These are phyloP conservation scores for Molanna angustata DNA, from an alignment of 2,888 invertebrate species.

Conservation along the genomic window DNA sequence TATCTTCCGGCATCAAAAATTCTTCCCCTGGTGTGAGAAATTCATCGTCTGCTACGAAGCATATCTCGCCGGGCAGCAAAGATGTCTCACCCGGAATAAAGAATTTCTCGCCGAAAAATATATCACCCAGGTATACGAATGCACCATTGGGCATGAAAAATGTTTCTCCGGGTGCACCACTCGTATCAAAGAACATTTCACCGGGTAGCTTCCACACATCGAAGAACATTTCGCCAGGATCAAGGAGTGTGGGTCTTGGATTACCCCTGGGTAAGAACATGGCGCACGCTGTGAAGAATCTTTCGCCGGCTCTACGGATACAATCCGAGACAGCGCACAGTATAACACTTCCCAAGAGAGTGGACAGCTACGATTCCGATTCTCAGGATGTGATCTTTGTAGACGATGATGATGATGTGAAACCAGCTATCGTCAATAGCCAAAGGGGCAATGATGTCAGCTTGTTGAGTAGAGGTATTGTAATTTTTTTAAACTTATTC, in stretches of 20 bases:
- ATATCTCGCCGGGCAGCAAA: not conserved
- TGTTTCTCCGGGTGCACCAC: slow-evolving; percentile 1
- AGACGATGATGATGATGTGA: slow-evolving; percentile 44
- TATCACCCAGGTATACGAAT: slow-evolving; percentile 15
- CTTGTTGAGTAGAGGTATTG: slow-evolving; percentile 14
- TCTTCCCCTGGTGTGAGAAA: slow-evolving; percentile 12
- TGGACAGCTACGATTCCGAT: slow-evolving; percentile 46
- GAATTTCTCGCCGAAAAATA: slow-evolving; percentile 21
- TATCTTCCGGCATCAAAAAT: slow-evolving; percentile 7
- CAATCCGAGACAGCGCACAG: slow-evolving; percentile 5
- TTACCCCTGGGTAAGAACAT: not conserved
- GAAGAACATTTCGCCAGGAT: slow-evolving; percentile 10
- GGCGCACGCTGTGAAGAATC: slow-evolving; percentile 19
- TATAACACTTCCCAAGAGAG: slow-evolving; percentile 5
- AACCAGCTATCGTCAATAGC: slow-evolving; percentile 6
- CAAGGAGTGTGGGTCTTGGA: slow-evolving; percentile 1
- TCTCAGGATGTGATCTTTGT: slow-evolving; percentile 54
- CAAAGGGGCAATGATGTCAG: slow-evolving; percentile 4
- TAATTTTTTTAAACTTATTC: slow-evolving; percentile 4
- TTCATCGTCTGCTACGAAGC: slow-evolving; percentile 21
- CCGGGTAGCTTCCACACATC: not conserved
- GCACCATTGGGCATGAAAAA: slow-evolving; percentile 20
- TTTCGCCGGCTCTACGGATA: slow-evolving; percentile 22
- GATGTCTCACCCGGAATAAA: slow-evolving; percentile 17
- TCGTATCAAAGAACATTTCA: slow-evolving; percentile 19